Base-by-base conservation (phyloP, 2,888 invertebrate species). In the Tetheella fluctuosa region DNA sequence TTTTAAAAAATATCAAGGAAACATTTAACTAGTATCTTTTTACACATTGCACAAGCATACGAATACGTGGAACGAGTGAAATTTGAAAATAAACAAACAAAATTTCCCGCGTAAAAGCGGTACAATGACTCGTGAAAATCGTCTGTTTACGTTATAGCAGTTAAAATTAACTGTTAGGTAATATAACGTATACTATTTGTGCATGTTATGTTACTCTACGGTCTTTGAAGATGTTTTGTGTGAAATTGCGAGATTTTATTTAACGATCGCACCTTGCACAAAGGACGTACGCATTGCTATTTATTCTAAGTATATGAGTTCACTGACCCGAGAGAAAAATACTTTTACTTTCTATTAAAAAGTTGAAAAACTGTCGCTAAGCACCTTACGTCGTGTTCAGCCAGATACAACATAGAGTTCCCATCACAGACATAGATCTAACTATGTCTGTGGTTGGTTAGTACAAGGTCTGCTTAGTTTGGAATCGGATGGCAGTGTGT, bases 91-190 rank as follows among this genome's bases (percentile, higher is more conserved):
- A 48, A 48, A 48, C 8, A 48, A 48, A 48, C 48, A 48, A 39
- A 15, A 15, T 48, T 48, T 48, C 17, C 39, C 39, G 39, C 48
- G 48, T 48, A 20, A 48, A 48, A 48, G 20, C 20, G 7, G 48
- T 20, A 48, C 48, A 48, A 48, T 48, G 48, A 48, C 48, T 48
- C 48, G 48, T 48, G 48, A 48, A 48, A 48, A 48, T 20, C n/a
- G 20, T 48, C 8, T 48, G 48, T 48, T 48, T 48, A 48, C 48
- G 10, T 48, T 48, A 48, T 48, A 20, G 10, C 48, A 48, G 48
- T 48, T 48, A 48, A 48, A 48, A 7, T 48, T 48, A 48, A 48
- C 48, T 48, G 48, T 48, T 48, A 48, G 20, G 48, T 48, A 48
- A 48, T 48, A 48, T 48, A 48, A 48, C 7, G 48, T 48, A 20